Conservation (phyloP, 1,140 invertebrate genomes). For the Aphidius ervi region DNA sequence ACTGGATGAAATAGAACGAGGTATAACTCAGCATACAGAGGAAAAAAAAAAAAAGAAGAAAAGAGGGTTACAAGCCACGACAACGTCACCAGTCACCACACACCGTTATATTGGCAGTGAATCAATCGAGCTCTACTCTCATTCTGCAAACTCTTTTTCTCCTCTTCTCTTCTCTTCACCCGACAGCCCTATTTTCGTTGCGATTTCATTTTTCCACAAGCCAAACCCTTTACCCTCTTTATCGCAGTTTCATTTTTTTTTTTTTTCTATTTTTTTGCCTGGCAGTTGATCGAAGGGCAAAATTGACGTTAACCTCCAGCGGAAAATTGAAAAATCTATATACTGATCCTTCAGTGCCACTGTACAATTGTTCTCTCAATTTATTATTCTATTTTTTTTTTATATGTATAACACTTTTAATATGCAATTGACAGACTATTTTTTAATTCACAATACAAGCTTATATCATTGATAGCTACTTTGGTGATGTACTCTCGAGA, state of each 20-base stretch:
- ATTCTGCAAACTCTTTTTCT: not conserved
- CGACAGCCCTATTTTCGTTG: constrained; percentile 8
- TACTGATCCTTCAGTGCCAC: not conserved
- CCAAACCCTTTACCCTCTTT: constrained; percentile 3
- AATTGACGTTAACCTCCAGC: constrained; percentile 17
- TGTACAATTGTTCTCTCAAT: not conserved
- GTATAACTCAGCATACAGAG: constrained; percentile 1
- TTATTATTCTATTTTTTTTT: not conserved
- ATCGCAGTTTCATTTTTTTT: constrained; percentile 2
- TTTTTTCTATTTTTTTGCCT: constrained; percentile 3
- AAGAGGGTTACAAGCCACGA: constrained; percentile 11
- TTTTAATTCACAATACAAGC: too few species aligned
- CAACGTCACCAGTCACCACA: constrained; percentile 5
- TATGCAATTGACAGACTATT: too few species aligned
- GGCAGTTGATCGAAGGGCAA: constrained; percentile 14
- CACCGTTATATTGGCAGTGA: constrained; percentile 16
- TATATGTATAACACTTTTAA: too few species aligned
- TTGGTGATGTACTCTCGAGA: too few species aligned
- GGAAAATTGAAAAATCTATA: constrained; percentile 13
- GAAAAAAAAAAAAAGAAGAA: not conserved
- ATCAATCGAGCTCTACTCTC: constrained; percentile 15
- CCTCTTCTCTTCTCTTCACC: constrained; percentile 10
- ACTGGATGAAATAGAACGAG: constrained; percentile 14
- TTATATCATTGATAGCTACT: too few species aligned
- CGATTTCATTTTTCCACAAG: constrained; percentile 17